These are phyloP conservation scores for Narcine bancroftii DNA, from an alignment of 2,113 vertebrate genomes.

Conservation along the genomic window DNA sequence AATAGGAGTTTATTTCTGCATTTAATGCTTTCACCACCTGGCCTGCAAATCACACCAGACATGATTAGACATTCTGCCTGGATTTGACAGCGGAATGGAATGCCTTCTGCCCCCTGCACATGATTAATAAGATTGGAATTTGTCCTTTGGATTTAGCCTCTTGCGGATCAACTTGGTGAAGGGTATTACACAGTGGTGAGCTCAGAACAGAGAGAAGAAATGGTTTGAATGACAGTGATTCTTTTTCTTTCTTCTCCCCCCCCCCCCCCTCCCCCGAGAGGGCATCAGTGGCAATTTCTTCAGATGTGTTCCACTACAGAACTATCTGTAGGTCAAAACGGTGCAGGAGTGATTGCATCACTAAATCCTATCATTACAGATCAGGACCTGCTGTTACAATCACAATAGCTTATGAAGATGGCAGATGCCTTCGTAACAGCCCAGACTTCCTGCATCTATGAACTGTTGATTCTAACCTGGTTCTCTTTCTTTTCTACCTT, in stretches of 20 bases:
- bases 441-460: neutral
- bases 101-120: neutral
- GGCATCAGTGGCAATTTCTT: neutral
- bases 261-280: too few species aligned
- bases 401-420: neutral
- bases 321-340: neutral
- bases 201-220: neutral
- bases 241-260: neutral
- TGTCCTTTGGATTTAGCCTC: too few species aligned
- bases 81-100: neutral
- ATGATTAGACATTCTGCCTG: neutral
- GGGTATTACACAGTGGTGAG: neutral
- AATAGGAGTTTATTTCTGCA: neutral
- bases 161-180: neutral
- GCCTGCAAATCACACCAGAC: neutral
- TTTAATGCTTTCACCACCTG: neutral
- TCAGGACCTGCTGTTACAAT: neutral
- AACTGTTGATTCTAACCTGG: neutral
- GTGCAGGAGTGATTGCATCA: neutral
- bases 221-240: neutral
- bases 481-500: neutral
- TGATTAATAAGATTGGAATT: neutral
- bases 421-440: neutral
- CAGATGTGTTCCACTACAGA: neutral
- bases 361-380: constrained; percentile 8